phyloP scores from a whole-genome alignment of 2,113 vertebrate genomes.

The Paratilapia polleni region DNA sequence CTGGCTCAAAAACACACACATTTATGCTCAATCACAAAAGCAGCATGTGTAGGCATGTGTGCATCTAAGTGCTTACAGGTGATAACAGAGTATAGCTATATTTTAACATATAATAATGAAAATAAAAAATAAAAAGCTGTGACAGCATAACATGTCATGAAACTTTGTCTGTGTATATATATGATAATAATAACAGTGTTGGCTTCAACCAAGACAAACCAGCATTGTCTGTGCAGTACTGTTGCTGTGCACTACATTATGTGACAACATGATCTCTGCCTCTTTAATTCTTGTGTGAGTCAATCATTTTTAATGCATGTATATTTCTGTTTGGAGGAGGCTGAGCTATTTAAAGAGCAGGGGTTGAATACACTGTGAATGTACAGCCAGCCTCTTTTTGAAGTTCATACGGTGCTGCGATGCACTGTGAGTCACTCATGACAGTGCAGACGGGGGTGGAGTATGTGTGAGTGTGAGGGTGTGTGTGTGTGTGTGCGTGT shows the following conservation, averaged over 20 bases:
- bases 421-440: slow-evolving; percentile 77
- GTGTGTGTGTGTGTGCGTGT: slow-evolving; percentile 14
- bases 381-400: slow-evolving; percentile 77
- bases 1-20: slow-evolving; percentile 17
- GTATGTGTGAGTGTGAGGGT: slow-evolving; percentile 21
- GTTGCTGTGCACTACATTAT: not conserved
- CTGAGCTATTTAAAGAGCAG: slow-evolving; percentile 76
- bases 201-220: slow-evolving; percentile 41
- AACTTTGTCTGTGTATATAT: not conserved
- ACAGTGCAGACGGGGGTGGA: slow-evolving; percentile 76
- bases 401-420: slow-evolving; percentile 75
- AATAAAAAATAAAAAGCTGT: not conserved
- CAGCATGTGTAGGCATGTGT: slow-evolving; percentile 3
- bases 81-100: not conserved
- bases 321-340: slow-evolving; percentile 69
- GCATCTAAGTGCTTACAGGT: not conserved
- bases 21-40: slow-evolving; percentile 13
- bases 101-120: not conserved
- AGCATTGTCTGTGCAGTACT: slow-evolving; percentile 34
- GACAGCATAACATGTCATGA: not conserved
- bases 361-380: slow-evolving; percentile 72
- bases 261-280: slow-evolving; percentile 48
- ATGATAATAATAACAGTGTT: not conserved
- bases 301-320: slow-evolving; percentile 78
- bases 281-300: slow-evolving; percentile 73